Conservation (phyloP, 2,888 invertebrate genomes). For the Torymus aiolomorphi region DNA sequence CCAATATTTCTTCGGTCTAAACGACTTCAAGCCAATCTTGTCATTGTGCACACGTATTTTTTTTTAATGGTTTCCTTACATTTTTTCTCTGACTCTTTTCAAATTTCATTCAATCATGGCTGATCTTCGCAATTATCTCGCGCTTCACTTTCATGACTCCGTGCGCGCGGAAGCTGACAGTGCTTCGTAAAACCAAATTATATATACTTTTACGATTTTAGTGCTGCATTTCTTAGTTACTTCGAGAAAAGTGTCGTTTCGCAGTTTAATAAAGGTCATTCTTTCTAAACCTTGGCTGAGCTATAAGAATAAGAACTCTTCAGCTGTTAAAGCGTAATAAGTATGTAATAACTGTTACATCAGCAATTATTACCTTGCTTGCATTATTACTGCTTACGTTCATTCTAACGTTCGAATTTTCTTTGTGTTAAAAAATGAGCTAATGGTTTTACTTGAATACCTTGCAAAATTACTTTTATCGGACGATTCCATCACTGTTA, state of each 20-base stretch:
- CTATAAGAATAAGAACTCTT: neutral
- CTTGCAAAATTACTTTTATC: too few species aligned
- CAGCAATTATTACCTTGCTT: neutral
- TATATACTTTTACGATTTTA: constrained; percentile 35
- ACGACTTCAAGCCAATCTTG: too few species aligned
- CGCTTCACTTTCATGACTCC: constrained; percentile 39
- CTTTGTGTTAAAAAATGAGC: too few species aligned
- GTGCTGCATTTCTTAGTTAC: constrained; percentile 22
- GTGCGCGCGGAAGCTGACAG: constrained; percentile 33
- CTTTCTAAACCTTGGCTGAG: neutral
- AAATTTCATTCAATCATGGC: constrained; percentile 37
- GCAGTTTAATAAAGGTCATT: constrained; percentile 42
- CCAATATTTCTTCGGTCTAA: too few species aligned
- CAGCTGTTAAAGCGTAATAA: neutral
- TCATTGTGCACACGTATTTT: neutral
- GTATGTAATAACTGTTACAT: neutral
- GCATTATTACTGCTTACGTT: too few species aligned
- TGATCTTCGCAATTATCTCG: constrained; percentile 37
- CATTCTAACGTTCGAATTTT: too few species aligned
- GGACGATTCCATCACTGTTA: too few species aligned
- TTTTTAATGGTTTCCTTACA: neutral
- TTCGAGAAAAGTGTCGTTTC: constrained; percentile 28
- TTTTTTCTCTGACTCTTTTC: constrained; percentile 3
- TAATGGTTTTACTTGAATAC: too few species aligned
- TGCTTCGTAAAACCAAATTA: constrained; percentile 48